Percentiles rank a stretch among this genome's conserved stretches.
phyloP scores from a whole-genome alignment of 1,140 invertebrate genomes.

The Panagrolaimus sp. region DNA sequence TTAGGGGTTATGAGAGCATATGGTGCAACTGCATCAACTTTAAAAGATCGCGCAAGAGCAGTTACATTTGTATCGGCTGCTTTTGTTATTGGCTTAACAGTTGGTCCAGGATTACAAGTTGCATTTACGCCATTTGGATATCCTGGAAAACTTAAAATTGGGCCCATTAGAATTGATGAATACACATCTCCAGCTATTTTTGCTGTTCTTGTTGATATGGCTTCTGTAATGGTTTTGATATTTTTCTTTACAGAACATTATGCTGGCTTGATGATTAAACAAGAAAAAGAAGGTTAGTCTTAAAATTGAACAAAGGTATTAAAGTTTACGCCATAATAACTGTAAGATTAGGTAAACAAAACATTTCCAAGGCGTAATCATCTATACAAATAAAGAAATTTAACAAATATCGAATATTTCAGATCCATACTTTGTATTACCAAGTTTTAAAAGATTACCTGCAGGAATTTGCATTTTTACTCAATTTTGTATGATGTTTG shows the following conservation, averaged over 20 bases:
- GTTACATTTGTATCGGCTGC: conserved; percentile 26
- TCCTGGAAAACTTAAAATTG: background rate
- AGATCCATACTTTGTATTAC: conserved; percentile 27
- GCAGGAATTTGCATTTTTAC: conserved; percentile 28
- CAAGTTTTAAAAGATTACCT: conserved; percentile 23
- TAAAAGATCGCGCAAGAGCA: conserved; percentile 23
- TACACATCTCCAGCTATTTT: conserved; percentile 29
- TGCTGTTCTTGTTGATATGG: conserved; percentile 19
- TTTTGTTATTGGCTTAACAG: conserved; percentile 27
- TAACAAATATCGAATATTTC: background rate
- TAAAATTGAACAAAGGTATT: too few relatives aligned
- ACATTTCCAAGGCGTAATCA: too few relatives aligned
- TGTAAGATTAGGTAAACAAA: too few relatives aligned
- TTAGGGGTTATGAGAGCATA: conserved; percentile 30
- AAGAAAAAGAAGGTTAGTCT: conserved; percentile 23
- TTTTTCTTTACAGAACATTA: conserved; percentile 28
- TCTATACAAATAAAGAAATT: too few relatives aligned
- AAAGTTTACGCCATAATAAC: background rate
- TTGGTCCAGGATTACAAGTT: conserved; percentile 27
- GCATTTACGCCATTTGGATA: conserved; percentile 31
- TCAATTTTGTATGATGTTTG: conserved; percentile 29
- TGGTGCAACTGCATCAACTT: conserved; percentile 20
- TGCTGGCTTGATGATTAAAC: conserved; percentile 20
- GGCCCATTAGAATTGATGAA: conserved; percentile 17
- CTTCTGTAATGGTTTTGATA: conserved; percentile 21